Percentiles rank a stretch among this genome's conserved stretches.
Evolutionary conservation across 2,888 invertebrate genomes (phyloP).

Genomic region (Onchidella celtica): DNA sequence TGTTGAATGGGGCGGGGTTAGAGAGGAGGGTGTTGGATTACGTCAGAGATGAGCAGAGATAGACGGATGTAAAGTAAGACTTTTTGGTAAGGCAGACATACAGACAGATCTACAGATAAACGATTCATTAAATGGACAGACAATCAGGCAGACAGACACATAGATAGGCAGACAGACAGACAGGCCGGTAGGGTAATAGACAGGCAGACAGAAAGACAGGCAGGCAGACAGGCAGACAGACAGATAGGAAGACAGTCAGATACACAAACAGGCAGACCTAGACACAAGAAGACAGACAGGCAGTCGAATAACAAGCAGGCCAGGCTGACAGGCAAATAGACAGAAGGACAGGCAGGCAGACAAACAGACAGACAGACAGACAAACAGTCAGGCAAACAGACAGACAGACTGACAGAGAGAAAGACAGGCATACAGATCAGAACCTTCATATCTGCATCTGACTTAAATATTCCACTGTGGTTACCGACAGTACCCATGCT

Average conservation of each 20-base stretch:
- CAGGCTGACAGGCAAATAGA: no score
- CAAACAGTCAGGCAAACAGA: no score
- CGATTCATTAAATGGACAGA: no score
- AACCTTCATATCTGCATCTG: no score
- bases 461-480: no score
- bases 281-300: conserved; percentile 37
- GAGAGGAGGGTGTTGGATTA: neutral
- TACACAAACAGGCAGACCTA: neutral
- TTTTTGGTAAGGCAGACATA: neutral
- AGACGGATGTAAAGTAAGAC: neutral
- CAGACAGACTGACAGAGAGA: no score
- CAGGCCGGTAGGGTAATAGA: neutral
- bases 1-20: neutral
- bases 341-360: no score
- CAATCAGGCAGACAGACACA: no score
- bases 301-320: neutral
- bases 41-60: neutral
- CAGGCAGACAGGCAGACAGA: neutral
- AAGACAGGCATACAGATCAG: no score
- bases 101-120: no score
- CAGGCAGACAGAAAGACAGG: neutral
- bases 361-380: no score
- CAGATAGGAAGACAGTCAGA: neutral
- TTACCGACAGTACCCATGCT: no score
- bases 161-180: conserved; percentile 5